Percentiles rank a stretch among this genome's conserved stretches.
phyloP scores from a whole-genome alignment of 2,113 vertebrate species.

The Phycodurus eques region DNA sequence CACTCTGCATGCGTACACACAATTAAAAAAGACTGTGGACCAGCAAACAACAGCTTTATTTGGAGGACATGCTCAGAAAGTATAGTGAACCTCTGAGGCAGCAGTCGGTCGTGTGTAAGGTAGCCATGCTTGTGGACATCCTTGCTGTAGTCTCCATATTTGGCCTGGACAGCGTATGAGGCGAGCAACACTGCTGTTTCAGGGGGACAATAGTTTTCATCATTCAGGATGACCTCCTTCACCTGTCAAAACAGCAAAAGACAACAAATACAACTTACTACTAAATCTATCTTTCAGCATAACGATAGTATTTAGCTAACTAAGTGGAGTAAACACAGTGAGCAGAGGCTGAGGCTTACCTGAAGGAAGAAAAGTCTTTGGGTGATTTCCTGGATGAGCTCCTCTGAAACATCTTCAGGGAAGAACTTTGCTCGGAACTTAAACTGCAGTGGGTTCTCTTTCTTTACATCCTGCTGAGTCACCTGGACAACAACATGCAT shows the following conservation, averaged over 20 bases:
- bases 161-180: slow-evolving; percentile 94
- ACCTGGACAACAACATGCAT: slow-evolving; percentile 70
- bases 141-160: slow-evolving; percentile 90
- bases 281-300: background rate
- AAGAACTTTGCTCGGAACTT: slow-evolving; percentile 98
- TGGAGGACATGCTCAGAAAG: background rate
- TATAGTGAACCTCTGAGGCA: slow-evolving; percentile 86
- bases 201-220: slow-evolving; percentile 98
- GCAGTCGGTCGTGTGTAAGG: slow-evolving; percentile 88
- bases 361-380: slow-evolving; percentile 97
- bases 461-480: slow-evolving; percentile 95
- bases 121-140: slow-evolving; percentile 91
- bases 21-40: slow-evolving; percentile 9
- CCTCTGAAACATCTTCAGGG: slow-evolving; percentile 96
- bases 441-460: slow-evolving; percentile 96
- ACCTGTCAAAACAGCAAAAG: slow-evolving; percentile 73
- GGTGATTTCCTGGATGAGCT: slow-evolving; percentile 97
- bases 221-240: slow-evolving; percentile 95
- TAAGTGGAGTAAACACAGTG: background rate
- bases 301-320: background rate
- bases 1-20: slow-evolving; percentile 72
- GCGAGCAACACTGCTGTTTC: slow-evolving; percentile 95
- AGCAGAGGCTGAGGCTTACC: slow-evolving; percentile 67
- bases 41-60: background rate
- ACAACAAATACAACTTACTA: background rate